These are phyloP conservation scores for Crotophaga sulcirostris DNA, from an alignment of 2,113 vertebrate species.

Conservation along the genomic window DNA sequence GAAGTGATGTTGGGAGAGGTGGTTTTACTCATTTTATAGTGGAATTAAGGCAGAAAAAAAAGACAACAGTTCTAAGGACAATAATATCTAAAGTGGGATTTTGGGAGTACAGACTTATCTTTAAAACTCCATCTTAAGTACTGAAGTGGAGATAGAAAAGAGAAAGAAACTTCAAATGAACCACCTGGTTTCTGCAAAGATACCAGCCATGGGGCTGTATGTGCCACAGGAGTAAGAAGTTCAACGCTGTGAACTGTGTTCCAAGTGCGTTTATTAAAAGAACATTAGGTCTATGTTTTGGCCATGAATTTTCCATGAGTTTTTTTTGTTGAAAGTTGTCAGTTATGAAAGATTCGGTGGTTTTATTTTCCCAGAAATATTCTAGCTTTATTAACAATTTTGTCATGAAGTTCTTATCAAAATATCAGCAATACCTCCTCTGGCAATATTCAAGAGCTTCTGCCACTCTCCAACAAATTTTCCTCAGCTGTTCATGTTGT, in stretches of 20 bases:
- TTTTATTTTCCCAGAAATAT: background rate
- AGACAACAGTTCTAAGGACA: background rate
- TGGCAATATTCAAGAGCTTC: background rate
- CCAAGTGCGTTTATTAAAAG: background rate
- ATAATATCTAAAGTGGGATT: background rate
- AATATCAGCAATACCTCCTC: background rate
- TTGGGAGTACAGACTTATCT: background rate
- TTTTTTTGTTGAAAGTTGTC: background rate
- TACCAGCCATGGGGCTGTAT: background rate
- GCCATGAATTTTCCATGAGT: background rate
- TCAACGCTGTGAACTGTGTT: background rate
- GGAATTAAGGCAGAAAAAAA: background rate
- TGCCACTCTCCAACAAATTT: background rate
- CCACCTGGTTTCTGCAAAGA: background rate
- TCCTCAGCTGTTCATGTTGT: background rate
- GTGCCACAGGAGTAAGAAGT: background rate
- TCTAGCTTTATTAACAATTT: background rate
- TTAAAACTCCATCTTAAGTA: background rate
- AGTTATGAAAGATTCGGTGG: background rate
- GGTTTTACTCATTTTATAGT: background rate
- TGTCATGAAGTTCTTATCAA: background rate
- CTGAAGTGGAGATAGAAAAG: background rate
- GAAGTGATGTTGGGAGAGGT: background rate
- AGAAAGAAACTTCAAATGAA: background rate
- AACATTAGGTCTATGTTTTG: background rate